These are phyloP conservation scores for Aplysia californica DNA, from an alignment of 1,140 invertebrate species.

Conservation along the genomic window DNA sequence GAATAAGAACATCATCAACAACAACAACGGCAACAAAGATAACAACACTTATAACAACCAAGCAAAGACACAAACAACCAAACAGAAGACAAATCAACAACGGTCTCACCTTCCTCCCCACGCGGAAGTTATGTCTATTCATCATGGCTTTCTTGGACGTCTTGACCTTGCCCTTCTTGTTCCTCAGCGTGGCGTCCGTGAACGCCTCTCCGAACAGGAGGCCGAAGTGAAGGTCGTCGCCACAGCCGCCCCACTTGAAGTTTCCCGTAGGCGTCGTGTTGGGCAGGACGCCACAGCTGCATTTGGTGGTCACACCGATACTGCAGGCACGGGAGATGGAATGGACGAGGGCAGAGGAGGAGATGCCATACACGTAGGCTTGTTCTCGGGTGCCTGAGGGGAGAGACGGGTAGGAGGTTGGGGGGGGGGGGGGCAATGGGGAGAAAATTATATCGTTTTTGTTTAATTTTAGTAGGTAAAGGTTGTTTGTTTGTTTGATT, in stretches of 20 bases:
- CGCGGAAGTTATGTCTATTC: conserved; percentile 76
- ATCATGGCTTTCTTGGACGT: conserved; percentile 70
- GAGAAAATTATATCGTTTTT: too few relatives aligned
- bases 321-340: conserved; percentile 81
- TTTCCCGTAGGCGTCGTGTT: conserved; percentile 64
- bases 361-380: conserved; percentile 81
- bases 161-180: conserved; percentile 55
- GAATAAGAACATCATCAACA: too few relatives aligned
- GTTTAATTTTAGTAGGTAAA: too few relatives aligned
- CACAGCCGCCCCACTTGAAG: conserved; percentile 76
- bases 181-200: conserved; percentile 72
- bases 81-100: background rate
- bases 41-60: too few relatives aligned
- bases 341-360: conserved; percentile 80
- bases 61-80: too few relatives aligned
- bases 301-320: conserved; percentile 76
- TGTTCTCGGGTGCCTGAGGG: conserved; percentile 82
- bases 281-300: conserved; percentile 72
- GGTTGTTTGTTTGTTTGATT: too few relatives aligned
- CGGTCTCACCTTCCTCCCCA: conserved; percentile 49
- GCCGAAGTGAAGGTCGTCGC: conserved; percentile 76
- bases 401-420: background rate
- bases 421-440: background rate
- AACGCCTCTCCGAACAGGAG: conserved; percentile 73
- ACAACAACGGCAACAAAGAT: too few relatives aligned